Evolutionary conservation across 2,888 invertebrate genomes (phyloP).

Genomic region (Melieria crassipennis): DNA sequence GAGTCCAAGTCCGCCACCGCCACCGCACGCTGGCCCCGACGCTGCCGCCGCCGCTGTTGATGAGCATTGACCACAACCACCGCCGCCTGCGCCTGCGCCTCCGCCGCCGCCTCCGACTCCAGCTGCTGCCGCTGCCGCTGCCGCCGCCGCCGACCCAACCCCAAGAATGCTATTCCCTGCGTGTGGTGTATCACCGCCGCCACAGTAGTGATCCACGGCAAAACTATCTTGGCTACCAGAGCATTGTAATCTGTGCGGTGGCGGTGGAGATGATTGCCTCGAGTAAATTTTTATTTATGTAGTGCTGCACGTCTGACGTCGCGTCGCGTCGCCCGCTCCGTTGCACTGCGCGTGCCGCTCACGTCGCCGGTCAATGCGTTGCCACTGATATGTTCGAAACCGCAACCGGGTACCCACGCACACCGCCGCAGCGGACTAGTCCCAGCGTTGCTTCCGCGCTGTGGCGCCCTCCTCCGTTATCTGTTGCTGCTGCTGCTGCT

Average conservation of each 20-base stretch:
- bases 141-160: constrained; percentile 46
- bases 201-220: constrained; percentile 67
- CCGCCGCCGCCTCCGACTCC: constrained; percentile 42
- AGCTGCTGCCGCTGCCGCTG: constrained; percentile 40
- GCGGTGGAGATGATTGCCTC: constrained; percentile 67
- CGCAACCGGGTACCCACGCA: too few relatives aligned
- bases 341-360: too few relatives aligned
- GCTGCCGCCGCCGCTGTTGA: constrained; percentile 45
- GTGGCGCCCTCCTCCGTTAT: neutral
- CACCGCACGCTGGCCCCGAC: constrained; percentile 53
- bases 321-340: too few relatives aligned
- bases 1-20: constrained; percentile 35
- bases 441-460: too few relatives aligned
- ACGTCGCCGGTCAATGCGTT: too few relatives aligned
- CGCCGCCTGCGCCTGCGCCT: constrained; percentile 46
- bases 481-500: constrained; percentile 21
- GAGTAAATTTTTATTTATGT: constrained; percentile 65
- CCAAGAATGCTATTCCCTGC: constrained; percentile 45
- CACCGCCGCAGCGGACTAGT: too few relatives aligned
- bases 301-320: neutral
- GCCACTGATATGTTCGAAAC: too few relatives aligned
- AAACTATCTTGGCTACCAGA: constrained; percentile 68
- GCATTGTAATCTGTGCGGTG: constrained; percentile 67
- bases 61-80: constrained; percentile 54
- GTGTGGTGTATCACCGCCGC: constrained; percentile 50